phyloP scores from a whole-genome alignment of 1,140 invertebrate genomes.

The Gyrodactylus bullatarudis region DNA sequence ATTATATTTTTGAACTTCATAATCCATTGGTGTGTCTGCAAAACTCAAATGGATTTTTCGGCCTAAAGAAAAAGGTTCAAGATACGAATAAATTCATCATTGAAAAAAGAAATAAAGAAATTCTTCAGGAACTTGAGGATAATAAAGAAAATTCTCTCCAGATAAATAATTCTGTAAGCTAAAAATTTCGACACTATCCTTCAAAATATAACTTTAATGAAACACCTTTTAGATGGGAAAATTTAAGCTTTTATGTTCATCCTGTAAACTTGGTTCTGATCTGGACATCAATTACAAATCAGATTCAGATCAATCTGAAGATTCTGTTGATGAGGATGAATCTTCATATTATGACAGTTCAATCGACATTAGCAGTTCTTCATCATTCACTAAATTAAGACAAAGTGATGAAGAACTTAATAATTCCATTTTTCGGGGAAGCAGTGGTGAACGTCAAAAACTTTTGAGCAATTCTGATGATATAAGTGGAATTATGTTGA shows the following conservation, averaged over 20 bases:
- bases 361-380: neutral
- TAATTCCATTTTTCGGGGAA: neutral
- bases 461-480: neutral
- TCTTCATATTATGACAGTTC: neutral
- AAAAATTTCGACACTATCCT: neutral
- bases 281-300: neutral
- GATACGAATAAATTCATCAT: neutral
- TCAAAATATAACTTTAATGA: neutral
- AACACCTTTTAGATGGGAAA: neutral
- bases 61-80: neutral
- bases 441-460: neutral
- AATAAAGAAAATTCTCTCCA: neutral
- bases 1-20: slow-evolving; percentile 47
- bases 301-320: neutral
- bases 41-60: neutral
- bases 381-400: neutral
- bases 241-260: neutral
- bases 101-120: neutral
- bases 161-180: neutral
- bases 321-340: neutral
- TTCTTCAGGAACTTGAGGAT: neutral
- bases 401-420: neutral
- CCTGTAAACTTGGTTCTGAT: neutral
- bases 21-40: neutral
- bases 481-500: neutral